A percentile compares a stretch with the other conserved stretches of the same genome.
These are phyloP conservation scores for Scrobipalpa costella DNA, from an alignment of 2,888 invertebrate species.

Conservation along the genomic window DNA sequence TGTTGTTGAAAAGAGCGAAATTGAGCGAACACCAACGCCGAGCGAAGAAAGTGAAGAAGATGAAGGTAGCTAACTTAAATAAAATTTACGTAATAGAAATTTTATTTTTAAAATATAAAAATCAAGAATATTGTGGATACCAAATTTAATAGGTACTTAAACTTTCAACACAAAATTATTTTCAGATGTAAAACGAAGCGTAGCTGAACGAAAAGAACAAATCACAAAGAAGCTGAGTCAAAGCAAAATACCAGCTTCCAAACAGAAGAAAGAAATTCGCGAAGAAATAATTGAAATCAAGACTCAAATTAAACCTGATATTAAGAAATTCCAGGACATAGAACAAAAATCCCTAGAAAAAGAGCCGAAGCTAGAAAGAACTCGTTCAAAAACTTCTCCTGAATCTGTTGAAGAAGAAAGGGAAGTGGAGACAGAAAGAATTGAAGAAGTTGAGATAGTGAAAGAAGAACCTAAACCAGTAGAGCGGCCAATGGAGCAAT, in stretches of 20 bases:
- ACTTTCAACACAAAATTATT: slow-evolving; percentile 14
- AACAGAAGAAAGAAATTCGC: slow-evolving; percentile 87
- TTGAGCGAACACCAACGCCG: slow-evolving; percentile 72
- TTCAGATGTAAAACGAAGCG: slow-evolving; percentile 83
- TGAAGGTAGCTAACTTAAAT: slow-evolving; percentile 51
- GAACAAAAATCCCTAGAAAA: slow-evolving; percentile 72
- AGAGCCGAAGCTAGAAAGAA: slow-evolving; percentile 66
- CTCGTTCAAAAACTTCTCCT: slow-evolving; percentile 68
- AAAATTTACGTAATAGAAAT: too few relatives aligned
- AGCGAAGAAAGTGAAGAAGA: slow-evolving; percentile 80
- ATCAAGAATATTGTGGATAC: too few relatives aligned
- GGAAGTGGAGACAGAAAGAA: slow-evolving; percentile 48
- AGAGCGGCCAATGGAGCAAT: slow-evolving; percentile 66
- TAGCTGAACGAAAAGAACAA: slow-evolving; percentile 88
- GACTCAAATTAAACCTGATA: slow-evolving; percentile 83
- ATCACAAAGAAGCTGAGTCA: slow-evolving; percentile 87
- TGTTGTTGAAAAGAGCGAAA: slow-evolving; percentile 84
- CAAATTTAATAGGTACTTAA: too few relatives aligned
- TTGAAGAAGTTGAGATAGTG: slow-evolving; percentile 48
- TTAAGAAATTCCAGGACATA: slow-evolving; percentile 77
- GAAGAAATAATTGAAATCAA: slow-evolving; percentile 87
- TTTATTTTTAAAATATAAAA: too few relatives aligned
- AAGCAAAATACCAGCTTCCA: slow-evolving; percentile 86
- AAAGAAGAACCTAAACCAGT: slow-evolving; percentile 59
- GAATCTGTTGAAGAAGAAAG: slow-evolving; percentile 61